phyloP scores from a whole-genome alignment of 64 coral and sea anemone species.

The Montipora foliosa region DNA sequence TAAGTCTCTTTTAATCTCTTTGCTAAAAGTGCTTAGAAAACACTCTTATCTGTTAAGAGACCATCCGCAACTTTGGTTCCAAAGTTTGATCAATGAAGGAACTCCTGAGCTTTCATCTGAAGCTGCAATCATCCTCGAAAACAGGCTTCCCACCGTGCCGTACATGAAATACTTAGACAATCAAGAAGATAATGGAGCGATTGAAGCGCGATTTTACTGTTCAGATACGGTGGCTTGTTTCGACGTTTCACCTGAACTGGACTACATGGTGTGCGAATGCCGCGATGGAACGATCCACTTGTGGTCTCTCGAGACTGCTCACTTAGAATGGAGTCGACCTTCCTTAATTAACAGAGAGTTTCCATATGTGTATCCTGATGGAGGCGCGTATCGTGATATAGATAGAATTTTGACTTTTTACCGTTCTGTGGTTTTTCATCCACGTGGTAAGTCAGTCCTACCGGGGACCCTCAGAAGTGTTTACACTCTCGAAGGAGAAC shows the following conservation, averaged over 20 bases:
- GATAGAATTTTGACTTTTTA: conserved; percentile 10
- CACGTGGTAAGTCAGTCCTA: not conserved
- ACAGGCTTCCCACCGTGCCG: not conserved
- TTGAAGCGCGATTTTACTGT: conserved; percentile 22
- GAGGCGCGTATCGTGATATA: conserved; percentile 3
- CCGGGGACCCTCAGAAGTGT: not conserved
- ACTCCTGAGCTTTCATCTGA: not conserved
- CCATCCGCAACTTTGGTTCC: not conserved
- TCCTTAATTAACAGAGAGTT: not conserved
- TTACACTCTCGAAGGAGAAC: not conserved
- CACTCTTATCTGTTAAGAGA: not conserved
- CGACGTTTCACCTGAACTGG: conserved; percentile 28
- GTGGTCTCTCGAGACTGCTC: conserved; percentile 23
- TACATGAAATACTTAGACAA: not conserved
- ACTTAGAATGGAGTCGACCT: not conserved
- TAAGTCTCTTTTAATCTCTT: not conserved
- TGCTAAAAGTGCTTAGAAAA: not conserved
- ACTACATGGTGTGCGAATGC: conserved; percentile 26
- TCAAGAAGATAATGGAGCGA: not conserved
- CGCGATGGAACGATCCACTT: conserved; percentile 24
- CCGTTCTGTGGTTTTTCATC: conserved; percentile 1
- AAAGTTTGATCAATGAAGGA: not conserved
- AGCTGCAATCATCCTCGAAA: not conserved
- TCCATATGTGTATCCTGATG: not conserved
- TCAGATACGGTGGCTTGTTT: conserved; percentile 5